Evolutionary conservation across 2,113 vertebrate genomes (phyloP), one percentile per base, ranked within the genome.

Genomic region (Carlito syrichta): DNA sequence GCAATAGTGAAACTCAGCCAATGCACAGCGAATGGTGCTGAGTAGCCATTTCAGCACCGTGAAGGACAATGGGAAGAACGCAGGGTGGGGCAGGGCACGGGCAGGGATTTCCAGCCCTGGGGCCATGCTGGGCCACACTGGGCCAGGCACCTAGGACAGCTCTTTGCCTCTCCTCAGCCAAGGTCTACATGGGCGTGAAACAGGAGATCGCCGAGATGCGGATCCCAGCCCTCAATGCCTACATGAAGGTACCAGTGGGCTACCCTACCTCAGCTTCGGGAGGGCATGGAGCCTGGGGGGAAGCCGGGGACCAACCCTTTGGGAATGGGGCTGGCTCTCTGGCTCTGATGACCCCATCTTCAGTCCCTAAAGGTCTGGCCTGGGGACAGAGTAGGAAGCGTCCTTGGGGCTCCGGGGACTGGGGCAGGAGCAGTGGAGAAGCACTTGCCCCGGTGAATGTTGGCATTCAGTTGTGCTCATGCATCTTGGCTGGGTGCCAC

Each of bases 131-230:
- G 60, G 50, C 17, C 45, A 0, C 9, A 27, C 5, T 12, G 48
- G 19, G 54, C 19, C 20, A 16, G 68, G 48, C 14, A 4, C 19
- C 38, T n/a, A 71, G 45, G 2, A 45, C 6, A 32, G 14, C 38
- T 50, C 17, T 82, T 32, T 48, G 63, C 94, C 92, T 95, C 58
- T 97, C 90, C 84, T 89, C 86, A 99, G 99, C 99, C 77, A 99
- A 99, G 96, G 98, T 99, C 97, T 99, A 98, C 96, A 91, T 99
- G 56, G 99, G 99, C 3, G 99, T 99, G 97, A 99, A 99, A 93
- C 98, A 98, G 96, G 99, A 99, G 98, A 99, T 99, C 14, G 99
- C 99, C 0, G 99, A 99, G 96, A 98, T 69, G 93, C 98, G 99
- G 84, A 99, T 99, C 85, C 99, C 99, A 0, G 98, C 99, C 69